These are phyloP conservation scores for Thysanoteuthis rhombus DNA, from an alignment of 2,888 invertebrate genomes.

Conservation along the genomic window DNA sequence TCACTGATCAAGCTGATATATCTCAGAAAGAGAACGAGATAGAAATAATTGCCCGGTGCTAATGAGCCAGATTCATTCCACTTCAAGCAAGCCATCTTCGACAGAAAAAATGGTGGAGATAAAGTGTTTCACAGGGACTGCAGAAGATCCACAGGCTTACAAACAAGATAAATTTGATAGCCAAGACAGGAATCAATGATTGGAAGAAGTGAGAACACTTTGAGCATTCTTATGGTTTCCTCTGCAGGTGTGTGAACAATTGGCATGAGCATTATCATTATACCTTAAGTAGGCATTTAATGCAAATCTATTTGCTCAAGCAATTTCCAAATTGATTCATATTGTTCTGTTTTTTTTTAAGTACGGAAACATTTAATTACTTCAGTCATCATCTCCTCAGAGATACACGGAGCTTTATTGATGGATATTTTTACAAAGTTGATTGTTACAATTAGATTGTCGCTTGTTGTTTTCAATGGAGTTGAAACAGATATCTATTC, in stretches of 20 bases:
- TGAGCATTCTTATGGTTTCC: neutral
- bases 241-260: neutral
- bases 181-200: neutral
- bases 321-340: neutral
- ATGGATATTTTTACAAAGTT: neutral
- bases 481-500: neutral
- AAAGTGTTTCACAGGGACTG: neutral
- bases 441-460: neutral
- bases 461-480: neutral
- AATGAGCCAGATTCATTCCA: neutral
- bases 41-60: too few species aligned
- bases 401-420: neutral
- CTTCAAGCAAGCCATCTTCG: neutral
- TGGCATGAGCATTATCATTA: neutral
- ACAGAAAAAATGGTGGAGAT: neutral
- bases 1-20: neutral
- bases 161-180: neutral
- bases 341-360: neutral
- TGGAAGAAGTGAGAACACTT: neutral
- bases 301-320: neutral
- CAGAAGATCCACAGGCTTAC: neutral
- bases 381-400: neutral
- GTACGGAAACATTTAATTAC: neutral
- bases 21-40: too few species aligned
- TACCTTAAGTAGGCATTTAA: neutral